Base-by-base conservation (phyloP, 2,113 vertebrate genomes). In the Crotalus helleri region DNA sequence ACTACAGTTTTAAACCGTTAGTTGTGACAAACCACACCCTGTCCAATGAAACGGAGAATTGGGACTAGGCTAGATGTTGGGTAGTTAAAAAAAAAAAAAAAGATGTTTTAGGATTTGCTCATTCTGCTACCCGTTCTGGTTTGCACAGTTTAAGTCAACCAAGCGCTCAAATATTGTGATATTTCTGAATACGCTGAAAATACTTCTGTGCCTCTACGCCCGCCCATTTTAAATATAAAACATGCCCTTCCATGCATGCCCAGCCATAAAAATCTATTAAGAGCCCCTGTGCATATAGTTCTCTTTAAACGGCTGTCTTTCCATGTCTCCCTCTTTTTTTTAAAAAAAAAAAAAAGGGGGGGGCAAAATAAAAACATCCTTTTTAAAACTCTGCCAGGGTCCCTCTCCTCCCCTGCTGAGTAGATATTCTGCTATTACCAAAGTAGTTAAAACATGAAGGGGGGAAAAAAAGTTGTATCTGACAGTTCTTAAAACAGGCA, bases 251-350 rank as follows among this genome's bases (percentile, higher is more conserved):
- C 91, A 91, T 93, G 74, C 90, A 95, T 91, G 95, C 96, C 94
- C 96, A 96, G 97, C 97, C 97, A 97, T 97, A 96, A 97, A 97
- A 95, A 57, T 96, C 93, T 92, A 92, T 94, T 93, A 90, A 92
- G 95, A 96, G 88, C 95, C 94, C 96, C 94, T 96, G 96, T 96
- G 97, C 95, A 97, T 94, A 97, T 96, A 95, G 53, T 90, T 94
- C 95, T 94, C 94, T 94, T 94, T 94, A 92, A 89, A 94, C 96
- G 96, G 97, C 95, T 24, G 95, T 94, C 93, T 96, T 95, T 89
- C 90, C 10, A 19, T 89, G 90, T 92, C n/a, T 92, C 26, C 0
- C 55, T 58, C 94, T 89, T 88, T 93, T 57, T 94, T 90, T 95
- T 87, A 81, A 86, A 11, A 61, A 86, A 39, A 39, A 39, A 11